A percentile compares a stretch with the other conserved stretches of the same genome.
phyloP scores from a whole-genome alignment of 2,888 invertebrate genomes.

The Blastobasis lacticolella region DNA sequence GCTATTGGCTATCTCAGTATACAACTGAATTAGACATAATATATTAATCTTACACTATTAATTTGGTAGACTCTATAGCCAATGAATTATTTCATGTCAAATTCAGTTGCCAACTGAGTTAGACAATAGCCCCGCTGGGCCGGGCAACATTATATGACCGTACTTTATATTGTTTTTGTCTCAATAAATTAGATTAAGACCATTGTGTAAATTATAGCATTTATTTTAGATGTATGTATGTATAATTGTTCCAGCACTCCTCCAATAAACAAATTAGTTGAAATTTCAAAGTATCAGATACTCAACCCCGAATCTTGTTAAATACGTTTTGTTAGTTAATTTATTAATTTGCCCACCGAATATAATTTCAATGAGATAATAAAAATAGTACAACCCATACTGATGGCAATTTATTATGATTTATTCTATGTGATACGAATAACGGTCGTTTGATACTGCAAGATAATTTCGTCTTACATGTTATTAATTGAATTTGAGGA shows the following conservation, averaged over 20 bases:
- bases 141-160: slow-evolving; percentile 21
- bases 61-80: no score
- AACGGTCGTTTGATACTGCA: background rate
- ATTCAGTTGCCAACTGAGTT: no score
- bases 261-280: slow-evolving; percentile 4
- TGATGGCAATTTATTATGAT: background rate
- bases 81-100: no score
- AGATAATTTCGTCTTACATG: slow-evolving; percentile 7
- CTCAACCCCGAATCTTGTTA: slow-evolving; percentile 24
- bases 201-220: slow-evolving; percentile 47
- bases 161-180: slow-evolving; percentile 27
- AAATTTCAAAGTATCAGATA: slow-evolving; percentile 27
- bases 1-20: no score
- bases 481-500: slow-evolving; percentile 13
- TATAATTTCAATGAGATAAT: slow-evolving; percentile 18
- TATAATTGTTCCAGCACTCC: slow-evolving; percentile 34
- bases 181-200: slow-evolving; percentile 30
- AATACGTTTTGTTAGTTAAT: slow-evolving; percentile 17
- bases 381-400: slow-evolving; percentile 26
- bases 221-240: slow-evolving; percentile 41
- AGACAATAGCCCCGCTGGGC: slow-evolving; percentile 9
- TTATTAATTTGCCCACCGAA: slow-evolving; percentile 44
- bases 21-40: no score
- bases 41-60: no score
- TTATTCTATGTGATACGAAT: background rate